Base-by-base conservation (phyloP, 2,797 vertebrate genomes). In the Urosaurus nigricauda region DNA sequence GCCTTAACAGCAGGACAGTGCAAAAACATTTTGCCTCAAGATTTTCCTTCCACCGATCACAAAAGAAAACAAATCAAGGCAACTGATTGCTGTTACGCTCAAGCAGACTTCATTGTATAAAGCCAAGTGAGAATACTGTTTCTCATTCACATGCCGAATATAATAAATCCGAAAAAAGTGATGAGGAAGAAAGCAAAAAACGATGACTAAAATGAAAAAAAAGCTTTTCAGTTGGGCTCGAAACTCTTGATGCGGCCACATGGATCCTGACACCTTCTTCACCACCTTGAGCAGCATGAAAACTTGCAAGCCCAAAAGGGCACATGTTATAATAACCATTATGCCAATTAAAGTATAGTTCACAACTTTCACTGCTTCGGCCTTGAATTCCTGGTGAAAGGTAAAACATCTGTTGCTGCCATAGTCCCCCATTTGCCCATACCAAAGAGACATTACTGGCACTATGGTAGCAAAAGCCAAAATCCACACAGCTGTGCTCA, bases 201-300 rank as follows among this genome's bases (percentile, higher is more conserved):
- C 90, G 94, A 99, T 98, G 89, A 99, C 94, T 0, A 98, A 96
- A n/a, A 98, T 96, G 78, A 99, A 98, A 92, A 96, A 96, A 73
- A 98, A 29, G 78, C 98, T 98, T 95, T 98, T 99, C 88, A 98
- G 70, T 75, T 99, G 98, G 47, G 97, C 98, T 96, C 97, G 97
- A 75, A 99, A 98, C 29, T 98, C 98, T 92, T 98, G 98, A 93
- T 98, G 97, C 37, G 94, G 96, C 14, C 95, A 93, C 11, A 96
- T 92, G 26, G 95, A 95, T 2, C 90, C 43, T 0, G 90, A 94
- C 14, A 98, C 84, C 86, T 95, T 98, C 90, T 86, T 96, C 0
- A 92, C 89, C 84, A 98, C 94, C 43, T 93, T 93, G 40, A 95
- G 29, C 0, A 98, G 91, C 77, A 98, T 96, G 13, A 97, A 93